Base-by-base conservation (phyloP, 2,888 invertebrate genomes). In the Homarus gammarus region DNA sequence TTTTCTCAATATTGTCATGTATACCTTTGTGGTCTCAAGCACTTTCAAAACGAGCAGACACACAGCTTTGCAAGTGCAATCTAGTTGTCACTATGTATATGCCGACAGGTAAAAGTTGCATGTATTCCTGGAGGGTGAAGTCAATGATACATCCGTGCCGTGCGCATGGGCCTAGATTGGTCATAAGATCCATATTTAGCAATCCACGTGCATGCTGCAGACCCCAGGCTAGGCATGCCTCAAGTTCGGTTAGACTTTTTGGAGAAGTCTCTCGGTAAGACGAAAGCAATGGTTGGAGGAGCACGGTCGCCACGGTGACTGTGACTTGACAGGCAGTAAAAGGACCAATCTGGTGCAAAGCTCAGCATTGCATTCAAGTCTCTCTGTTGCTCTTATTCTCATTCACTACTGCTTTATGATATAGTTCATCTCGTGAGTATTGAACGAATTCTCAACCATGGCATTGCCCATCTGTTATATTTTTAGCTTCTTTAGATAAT, bases 101-200 rank as follows among this genome's bases (percentile, higher is more conserved):
- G 78, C 75, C 78, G 75, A 84, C 88, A 89, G 88, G 88, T 89
- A 89, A 89, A 78, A 78, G 68, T 87, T 89, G 88, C 88, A 89
- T 84, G 88, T 75, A 75, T 79, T 72, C 72, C 27, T 83, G 78
- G 72, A 68, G 86, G 75, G 70, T 72, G 70, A 36, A 49, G 72
- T 61, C 31, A 27, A 61, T 49, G 49, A 87, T 79, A 38, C 70
- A 87, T 31, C 79, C 86, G 51, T 87, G 79, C 51, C 70, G 38
- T 70, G 68, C 38, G 86, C 86, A 79, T 79, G 78, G 86, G 79
- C 79, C 49, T 78, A 44, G 78, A 78, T 78, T 77, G 75, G 77
- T 75, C 77, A 56, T 64, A 77, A 61, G 75, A 85, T 61, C 77
- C 61, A 78, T 68, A 51, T 77, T 87, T 87, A 79, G 86, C 78